These are phyloP conservation scores for Okamejei kenojei DNA, from an alignment of 2,797 vertebrate species.

Conservation along the genomic window DNA sequence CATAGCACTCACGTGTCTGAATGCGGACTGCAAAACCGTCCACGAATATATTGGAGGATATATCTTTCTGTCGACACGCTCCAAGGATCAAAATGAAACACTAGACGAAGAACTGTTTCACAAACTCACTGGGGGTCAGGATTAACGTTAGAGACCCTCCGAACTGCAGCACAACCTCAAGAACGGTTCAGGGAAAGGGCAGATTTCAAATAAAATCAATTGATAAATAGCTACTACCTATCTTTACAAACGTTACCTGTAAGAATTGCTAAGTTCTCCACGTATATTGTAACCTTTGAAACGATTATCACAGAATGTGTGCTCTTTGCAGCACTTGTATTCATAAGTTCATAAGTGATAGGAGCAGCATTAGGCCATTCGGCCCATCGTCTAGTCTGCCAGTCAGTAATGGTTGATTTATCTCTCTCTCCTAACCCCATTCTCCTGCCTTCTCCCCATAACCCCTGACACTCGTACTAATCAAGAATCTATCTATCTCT, in stretches of 20 bases:
- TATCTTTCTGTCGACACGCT: conserved; percentile 93
- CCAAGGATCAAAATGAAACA: conserved; percentile 92
- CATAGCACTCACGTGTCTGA: conserved; percentile 80
- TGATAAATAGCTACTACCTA: no score
- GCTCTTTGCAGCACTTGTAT: background rate
- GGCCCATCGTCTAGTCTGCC: no score
- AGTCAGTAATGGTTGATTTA: no score
- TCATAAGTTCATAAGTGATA: no score
- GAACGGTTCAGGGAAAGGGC: background rate
- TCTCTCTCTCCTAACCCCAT: no score
- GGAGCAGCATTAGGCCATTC: no score
- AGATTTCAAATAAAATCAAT: background rate
- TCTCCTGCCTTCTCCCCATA: no score
- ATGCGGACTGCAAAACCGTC: conserved; percentile 88
- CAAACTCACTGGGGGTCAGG: conserved; percentile 90
- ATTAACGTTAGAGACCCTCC: conserved; percentile 56
- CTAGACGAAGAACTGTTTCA: conserved; percentile 94
- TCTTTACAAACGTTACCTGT: background rate
- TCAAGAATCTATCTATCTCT: no score
- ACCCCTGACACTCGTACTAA: no score
- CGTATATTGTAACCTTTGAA: background rate
- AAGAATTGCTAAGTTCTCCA: background rate
- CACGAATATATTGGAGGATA: conserved; percentile 96
- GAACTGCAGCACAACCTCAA: background rate
- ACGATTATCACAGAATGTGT: background rate